These are phyloP conservation scores for Puffinus mauretanicus DNA, from an alignment of 2,113 vertebrate genomes.

Conservation along the genomic window DNA sequence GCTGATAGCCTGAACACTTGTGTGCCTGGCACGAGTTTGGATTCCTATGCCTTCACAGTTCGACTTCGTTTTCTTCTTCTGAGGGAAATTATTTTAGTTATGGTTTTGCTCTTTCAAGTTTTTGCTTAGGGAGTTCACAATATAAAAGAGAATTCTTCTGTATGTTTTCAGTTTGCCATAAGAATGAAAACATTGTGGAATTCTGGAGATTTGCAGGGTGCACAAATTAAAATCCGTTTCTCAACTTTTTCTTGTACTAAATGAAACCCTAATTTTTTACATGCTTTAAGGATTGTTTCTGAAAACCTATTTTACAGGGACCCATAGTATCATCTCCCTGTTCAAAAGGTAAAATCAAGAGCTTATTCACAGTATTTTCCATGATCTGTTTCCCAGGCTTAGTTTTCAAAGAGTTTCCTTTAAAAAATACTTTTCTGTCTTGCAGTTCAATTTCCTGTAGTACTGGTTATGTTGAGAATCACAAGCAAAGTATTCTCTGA, in stretches of 20 bases:
- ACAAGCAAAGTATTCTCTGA: constrained; percentile 38
- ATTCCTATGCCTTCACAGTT: background rate
- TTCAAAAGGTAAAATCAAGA: constrained; percentile 54
- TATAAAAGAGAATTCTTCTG: background rate
- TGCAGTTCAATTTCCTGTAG: constrained; percentile 74
- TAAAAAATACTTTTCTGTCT: constrained; percentile 54
- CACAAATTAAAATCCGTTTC: background rate
- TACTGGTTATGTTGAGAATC: constrained; percentile 52
- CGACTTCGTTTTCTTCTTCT: background rate
- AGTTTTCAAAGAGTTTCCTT: constrained; percentile 61
- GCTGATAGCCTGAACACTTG: background rate
- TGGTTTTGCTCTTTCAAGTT: background rate
- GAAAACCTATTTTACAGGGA: constrained; percentile 29
- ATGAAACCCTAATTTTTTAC: background rate
- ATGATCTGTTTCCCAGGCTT: constrained; percentile 69
- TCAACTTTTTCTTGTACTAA: background rate
- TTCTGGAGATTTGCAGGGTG: background rate
- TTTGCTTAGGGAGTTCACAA: background rate
- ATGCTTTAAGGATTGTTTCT: constrained; percentile 24
- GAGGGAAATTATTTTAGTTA: background rate
- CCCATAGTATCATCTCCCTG: constrained; percentile 14
- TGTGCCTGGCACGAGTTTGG: background rate
- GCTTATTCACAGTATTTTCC: constrained; percentile 65
- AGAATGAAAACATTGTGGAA: background rate
- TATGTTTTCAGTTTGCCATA: background rate